Evolutionary conservation across 2,797 vertebrate genomes (phyloP).

Genomic region (Chaetodon trifasciatus): DNA sequence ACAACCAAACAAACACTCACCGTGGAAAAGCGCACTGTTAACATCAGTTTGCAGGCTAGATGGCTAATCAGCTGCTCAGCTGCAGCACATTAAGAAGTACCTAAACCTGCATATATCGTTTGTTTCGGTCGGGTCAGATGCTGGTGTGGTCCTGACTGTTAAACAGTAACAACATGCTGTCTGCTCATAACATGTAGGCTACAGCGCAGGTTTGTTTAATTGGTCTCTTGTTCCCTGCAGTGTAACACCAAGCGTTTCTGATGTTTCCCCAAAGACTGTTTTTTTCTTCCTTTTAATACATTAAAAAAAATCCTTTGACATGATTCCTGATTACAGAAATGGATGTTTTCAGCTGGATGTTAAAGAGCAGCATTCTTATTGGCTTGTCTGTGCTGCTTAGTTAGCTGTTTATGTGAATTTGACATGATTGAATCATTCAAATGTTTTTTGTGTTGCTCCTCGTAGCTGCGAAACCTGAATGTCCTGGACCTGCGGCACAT

Average conservation of each 20-base stretch:
- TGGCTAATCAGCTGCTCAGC: neutral
- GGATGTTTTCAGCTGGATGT: neutral
- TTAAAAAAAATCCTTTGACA: neutral
- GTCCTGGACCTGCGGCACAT: conserved; percentile 97
- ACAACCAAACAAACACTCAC: no score
- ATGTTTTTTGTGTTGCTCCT: conserved; percentile 21
- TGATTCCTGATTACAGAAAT: neutral
- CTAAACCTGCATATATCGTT: neutral
- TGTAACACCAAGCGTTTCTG: no score
- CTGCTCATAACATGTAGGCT: neutral
- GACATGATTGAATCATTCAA: neutral
- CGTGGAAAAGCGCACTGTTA: neutral
- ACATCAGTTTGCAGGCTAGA: neutral
- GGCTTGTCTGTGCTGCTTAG: neutral
- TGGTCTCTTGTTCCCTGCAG: neutral
- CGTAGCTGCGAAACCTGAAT: conserved; percentile 92
- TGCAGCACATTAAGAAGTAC: neutral
- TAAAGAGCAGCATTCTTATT: neutral
- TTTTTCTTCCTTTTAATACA: neutral
- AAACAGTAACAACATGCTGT: neutral
- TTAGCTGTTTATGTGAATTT: conserved; percentile 8
- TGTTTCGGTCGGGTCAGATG: neutral
- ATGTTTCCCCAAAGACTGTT: neutral
- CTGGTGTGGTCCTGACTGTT: neutral
- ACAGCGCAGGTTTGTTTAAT: neutral